Evolutionary conservation across 2,888 invertebrate species (phyloP).

Genomic region (Apomyelois bistriatella): DNA sequence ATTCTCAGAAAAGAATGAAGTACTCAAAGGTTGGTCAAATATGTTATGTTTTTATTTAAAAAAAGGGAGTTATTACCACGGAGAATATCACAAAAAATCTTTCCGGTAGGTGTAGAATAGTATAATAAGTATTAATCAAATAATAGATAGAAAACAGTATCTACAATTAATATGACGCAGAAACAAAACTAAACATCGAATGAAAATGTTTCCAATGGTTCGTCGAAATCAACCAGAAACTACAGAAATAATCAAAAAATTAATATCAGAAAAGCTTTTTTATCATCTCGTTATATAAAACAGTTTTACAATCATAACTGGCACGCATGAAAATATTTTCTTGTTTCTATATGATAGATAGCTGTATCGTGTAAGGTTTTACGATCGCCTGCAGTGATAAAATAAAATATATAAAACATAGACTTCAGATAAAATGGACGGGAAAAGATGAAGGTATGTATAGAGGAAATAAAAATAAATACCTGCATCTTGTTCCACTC

Average conservation of each 20-base stretch:
- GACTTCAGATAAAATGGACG: background rate
- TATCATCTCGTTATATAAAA: slow-evolving; percentile 3
- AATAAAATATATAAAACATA: slow-evolving; percentile 11
- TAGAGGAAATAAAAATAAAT: no score
- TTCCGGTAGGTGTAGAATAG: no score
- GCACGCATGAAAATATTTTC: slow-evolving; percentile 4
- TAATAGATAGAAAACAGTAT: background rate
- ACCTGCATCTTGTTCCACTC: no score
- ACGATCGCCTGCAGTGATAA: slow-evolving; percentile 18
- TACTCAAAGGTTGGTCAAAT: no score
- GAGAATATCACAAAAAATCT: no score
- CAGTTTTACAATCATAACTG: background rate
- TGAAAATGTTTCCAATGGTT: background rate
- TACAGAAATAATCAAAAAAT: background rate
- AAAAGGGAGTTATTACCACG: no score
- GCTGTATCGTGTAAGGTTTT: slow-evolving; percentile 15
- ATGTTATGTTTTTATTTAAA: no score
- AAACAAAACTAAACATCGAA: no score
- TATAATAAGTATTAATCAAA: no score
- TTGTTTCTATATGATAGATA: background rate
- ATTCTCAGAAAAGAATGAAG: no score
- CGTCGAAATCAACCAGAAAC: background rate
- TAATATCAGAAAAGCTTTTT: background rate
- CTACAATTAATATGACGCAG: background rate
- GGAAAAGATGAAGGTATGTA: background rate